These are phyloP conservation scores for Drosophila sucinea DNA, from an alignment of 1,140 invertebrate species.

Conservation along the genomic window DNA sequence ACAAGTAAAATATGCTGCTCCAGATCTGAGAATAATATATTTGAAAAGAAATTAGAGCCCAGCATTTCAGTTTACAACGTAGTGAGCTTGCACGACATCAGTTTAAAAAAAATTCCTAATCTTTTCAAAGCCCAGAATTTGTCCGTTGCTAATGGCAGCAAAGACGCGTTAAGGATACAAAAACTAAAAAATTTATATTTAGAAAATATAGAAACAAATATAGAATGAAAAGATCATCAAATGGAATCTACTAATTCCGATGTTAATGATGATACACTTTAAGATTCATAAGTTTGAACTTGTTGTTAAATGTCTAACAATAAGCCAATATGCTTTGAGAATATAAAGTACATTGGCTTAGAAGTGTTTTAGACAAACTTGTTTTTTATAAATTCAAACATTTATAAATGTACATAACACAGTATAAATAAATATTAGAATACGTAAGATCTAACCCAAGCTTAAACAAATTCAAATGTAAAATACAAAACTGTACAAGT, in stretches of 20 bases:
- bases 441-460: background rate
- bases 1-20: constrained; percentile 45
- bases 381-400: background rate
- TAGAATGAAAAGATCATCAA: background rate
- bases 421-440: background rate
- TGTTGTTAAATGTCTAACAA: background rate
- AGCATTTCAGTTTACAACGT: constrained; percentile 54
- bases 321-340: background rate
- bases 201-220: constrained; percentile 1
- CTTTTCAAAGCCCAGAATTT: constrained; percentile 2
- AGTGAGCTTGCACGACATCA: constrained; percentile 61
- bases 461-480: background rate
- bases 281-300: background rate
- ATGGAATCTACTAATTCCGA: background rate
- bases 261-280: background rate
- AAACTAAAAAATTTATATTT: constrained; percentile 10
- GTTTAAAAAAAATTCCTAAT: constrained; percentile 12
- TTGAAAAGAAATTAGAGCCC: constrained; percentile 47
- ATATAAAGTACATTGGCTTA: background rate
- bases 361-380: background rate
- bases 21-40: constrained; percentile 66
- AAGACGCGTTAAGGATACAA: background rate
- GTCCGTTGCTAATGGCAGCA: background rate
- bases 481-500: constrained; percentile 5
- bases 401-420: constrained; percentile 1